Conservation (phyloP, 2,113 vertebrate genomes). For the Eubucco bourcierii region DNA sequence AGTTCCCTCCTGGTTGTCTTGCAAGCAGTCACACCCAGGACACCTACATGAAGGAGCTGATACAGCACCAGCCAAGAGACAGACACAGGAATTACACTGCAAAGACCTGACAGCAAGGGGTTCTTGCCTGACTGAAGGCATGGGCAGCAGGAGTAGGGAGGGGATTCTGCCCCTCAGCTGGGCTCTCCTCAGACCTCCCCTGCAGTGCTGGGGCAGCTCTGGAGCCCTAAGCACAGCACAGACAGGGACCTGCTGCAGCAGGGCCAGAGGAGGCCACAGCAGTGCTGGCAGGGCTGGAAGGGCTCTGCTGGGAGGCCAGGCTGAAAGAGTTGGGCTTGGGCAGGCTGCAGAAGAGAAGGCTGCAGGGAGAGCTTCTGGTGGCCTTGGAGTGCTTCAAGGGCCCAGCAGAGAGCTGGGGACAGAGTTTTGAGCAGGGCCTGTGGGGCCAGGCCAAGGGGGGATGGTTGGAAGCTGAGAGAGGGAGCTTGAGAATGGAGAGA, state of each 20-base stretch:
- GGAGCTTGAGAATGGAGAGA: too few species aligned
- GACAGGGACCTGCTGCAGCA: too few species aligned
- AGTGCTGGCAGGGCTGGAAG: too few species aligned
- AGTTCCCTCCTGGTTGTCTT: too few species aligned
- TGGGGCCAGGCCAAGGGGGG: too few species aligned
- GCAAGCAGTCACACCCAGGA: not conserved
- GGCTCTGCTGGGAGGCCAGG: too few species aligned
- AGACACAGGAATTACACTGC: not conserved
- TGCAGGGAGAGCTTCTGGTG: not conserved
- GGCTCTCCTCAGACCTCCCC: not conserved
- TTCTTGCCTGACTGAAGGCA: not conserved
- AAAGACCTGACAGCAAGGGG: not conserved
- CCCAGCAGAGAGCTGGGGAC: too few species aligned
- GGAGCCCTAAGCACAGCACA: not conserved
- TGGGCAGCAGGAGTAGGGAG: not conserved
- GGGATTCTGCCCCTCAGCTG: not conserved
- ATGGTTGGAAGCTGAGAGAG: too few species aligned
- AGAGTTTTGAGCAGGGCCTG: too few species aligned
- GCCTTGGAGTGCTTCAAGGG: not conserved
- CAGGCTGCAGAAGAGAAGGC: too few species aligned
- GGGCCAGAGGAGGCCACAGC: too few species aligned
- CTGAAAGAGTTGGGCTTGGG: too few species aligned
- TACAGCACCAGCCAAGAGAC: not conserved
- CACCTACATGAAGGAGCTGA: rapidly evolving
- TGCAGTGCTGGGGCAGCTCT: not conserved